phyloP scores from a whole-genome alignment of 2,113 vertebrate genomes.

The Hoplias malabaricus region DNA sequence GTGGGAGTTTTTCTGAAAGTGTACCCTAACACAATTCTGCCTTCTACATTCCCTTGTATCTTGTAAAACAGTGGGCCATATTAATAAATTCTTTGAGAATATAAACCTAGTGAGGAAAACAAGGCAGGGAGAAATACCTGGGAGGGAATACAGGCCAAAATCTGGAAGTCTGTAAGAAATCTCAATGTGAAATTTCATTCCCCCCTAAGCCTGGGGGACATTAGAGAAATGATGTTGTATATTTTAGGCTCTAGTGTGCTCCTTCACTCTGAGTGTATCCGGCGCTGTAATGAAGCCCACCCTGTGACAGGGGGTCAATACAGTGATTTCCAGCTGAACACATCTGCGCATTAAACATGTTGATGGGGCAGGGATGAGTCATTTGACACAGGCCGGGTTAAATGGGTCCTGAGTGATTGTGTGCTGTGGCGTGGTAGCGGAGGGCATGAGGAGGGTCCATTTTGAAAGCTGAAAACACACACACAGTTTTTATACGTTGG shows the following conservation, averaged over 20 bases:
- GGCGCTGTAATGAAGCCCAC: background rate
- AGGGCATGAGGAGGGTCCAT: background rate
- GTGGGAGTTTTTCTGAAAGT: no score
- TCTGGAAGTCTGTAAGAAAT: no score
- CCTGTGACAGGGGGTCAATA: background rate
- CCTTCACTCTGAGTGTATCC: background rate
- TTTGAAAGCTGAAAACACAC: background rate
- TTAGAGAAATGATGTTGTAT: background rate
- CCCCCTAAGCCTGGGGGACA: background rate
- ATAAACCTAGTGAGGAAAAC: no score
- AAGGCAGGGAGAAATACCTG: no score
- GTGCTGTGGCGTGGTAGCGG: background rate
- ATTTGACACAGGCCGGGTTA: background rate
- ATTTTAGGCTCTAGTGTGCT: background rate
- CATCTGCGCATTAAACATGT: slow-evolving; percentile 1
- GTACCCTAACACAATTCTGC: no score
- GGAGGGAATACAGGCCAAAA: no score
- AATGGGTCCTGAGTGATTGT: slow-evolving; percentile 2
- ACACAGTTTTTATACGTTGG: background rate
- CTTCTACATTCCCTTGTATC: no score
- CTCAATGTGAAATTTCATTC: no score
- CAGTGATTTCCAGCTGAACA: slow-evolving; percentile 5
- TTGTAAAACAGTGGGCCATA: no score
- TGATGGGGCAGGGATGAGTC: background rate
- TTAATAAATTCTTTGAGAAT: no score